phyloP scores from a whole-genome alignment of 2,888 invertebrate genomes.

The Pseudococcus viburni region DNA sequence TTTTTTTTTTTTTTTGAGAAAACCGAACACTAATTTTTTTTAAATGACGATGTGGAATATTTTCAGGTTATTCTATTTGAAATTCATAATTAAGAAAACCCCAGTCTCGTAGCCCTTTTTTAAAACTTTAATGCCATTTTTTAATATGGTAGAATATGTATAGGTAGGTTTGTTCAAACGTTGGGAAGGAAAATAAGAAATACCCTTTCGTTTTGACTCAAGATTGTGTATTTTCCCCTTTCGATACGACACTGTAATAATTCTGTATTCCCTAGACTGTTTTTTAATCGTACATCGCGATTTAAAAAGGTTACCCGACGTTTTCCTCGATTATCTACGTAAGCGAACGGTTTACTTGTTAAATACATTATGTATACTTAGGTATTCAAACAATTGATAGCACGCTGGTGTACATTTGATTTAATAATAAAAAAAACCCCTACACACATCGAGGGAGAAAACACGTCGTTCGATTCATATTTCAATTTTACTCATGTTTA shows the following conservation, averaged over 20 bases:
- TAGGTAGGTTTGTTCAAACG: no score
- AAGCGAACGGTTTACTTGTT: background rate
- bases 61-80: no score
- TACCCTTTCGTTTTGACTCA: no score
- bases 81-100: no score
- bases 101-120: no score
- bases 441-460: background rate
- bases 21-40: no score
- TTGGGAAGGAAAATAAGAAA: no score
- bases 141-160: no score
- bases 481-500: slow-evolving; percentile 32
- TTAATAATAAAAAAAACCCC: background rate
- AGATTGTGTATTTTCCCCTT: background rate
- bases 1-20: no score
- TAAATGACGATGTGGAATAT: no score
- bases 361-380: background rate
- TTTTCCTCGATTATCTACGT: background rate
- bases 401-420: background rate
- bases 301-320: background rate
- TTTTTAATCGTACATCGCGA: background rate
- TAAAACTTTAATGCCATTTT: no score
- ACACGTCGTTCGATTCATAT: background rate
- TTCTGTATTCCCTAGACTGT: background rate
- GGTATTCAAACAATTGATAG: no score
- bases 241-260: background rate